phyloP scores from a whole-genome alignment of 2,113 vertebrate species.

The Mobula birostris region DNA sequence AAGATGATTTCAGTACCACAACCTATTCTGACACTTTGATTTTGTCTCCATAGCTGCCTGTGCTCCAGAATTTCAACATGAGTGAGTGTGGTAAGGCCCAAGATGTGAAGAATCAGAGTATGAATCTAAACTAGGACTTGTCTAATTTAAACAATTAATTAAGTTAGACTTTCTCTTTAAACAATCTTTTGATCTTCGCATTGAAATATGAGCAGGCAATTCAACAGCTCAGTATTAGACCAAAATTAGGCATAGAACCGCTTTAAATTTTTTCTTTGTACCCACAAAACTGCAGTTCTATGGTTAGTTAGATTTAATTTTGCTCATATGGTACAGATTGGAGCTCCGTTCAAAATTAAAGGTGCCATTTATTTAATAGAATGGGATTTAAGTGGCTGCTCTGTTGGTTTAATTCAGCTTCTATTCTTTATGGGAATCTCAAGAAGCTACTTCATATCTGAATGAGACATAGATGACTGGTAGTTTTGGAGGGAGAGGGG shows the following conservation, averaged over 20 bases:
- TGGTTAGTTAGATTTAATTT: not conserved
- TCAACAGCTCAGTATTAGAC: not conserved
- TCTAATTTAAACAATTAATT: not conserved
- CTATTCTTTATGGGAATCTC: not conserved
- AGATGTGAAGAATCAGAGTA: not conserved
- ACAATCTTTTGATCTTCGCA: not conserved
- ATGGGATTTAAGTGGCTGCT: not conserved
- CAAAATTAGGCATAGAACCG: not conserved
- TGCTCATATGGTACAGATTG: not conserved
- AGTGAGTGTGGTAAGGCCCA: not conserved
- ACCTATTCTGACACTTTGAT: not conserved
- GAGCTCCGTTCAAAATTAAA: not conserved
- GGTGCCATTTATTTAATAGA: not conserved
- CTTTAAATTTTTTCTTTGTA: not conserved
- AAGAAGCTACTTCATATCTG: not conserved
- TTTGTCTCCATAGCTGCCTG: not conserved
- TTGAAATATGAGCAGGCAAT: not conserved
- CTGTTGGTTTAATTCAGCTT: not conserved
- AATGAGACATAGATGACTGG: not conserved
- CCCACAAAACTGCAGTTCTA: not conserved
- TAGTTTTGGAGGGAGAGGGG: too few species aligned
- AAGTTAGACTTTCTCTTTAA: not conserved
- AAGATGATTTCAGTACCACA: not conserved
- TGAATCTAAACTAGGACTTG: not conserved
- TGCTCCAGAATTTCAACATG: not conserved